Evolutionary conservation across 2,113 vertebrate genomes (phyloP).

Genomic region (Chinchilla lanigera): DNA sequence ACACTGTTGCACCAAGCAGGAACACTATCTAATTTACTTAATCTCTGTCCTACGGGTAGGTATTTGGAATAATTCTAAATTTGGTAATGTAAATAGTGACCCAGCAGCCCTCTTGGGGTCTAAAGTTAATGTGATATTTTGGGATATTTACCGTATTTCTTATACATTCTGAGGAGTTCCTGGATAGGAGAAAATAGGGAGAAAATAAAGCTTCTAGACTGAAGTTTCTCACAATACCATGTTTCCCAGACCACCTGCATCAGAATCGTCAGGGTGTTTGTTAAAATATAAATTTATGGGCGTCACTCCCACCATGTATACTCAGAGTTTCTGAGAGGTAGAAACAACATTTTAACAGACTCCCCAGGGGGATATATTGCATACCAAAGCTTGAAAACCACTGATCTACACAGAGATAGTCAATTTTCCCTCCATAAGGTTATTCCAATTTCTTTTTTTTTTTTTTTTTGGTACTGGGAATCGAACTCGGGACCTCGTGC

Average conservation of each 20-base stretch:
- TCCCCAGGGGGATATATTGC: background rate
- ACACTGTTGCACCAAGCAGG: constrained; percentile 17
- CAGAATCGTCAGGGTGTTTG: constrained; percentile 46
- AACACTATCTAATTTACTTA: constrained; percentile 40
- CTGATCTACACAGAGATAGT: constrained; percentile 9
- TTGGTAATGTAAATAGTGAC: constrained; percentile 41
- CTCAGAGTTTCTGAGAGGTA: constrained; percentile 26
- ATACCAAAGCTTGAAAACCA: constrained; percentile 26
- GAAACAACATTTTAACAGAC: constrained; percentile 49
- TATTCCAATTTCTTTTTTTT: no score
- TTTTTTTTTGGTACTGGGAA: no score
- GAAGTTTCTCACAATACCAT: constrained; percentile 43
- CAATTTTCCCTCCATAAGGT: background rate
- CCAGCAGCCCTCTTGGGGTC: background rate
- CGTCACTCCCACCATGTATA: background rate
- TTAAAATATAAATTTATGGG: constrained; percentile 57
- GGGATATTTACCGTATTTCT: constrained; percentile 7
- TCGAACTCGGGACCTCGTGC: no score
- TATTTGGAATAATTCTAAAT: constrained; percentile 53
- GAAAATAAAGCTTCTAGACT: constrained; percentile 12
- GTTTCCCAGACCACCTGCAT: background rate
- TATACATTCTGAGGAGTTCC: constrained; percentile 36
- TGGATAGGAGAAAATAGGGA: constrained; percentile 8
- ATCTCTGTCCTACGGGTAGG: background rate
- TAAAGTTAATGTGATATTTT: constrained; percentile 57